Evolutionary conservation across 2,113 vertebrate genomes (phyloP).

Genomic region (Pseudois nayaur): DNA sequence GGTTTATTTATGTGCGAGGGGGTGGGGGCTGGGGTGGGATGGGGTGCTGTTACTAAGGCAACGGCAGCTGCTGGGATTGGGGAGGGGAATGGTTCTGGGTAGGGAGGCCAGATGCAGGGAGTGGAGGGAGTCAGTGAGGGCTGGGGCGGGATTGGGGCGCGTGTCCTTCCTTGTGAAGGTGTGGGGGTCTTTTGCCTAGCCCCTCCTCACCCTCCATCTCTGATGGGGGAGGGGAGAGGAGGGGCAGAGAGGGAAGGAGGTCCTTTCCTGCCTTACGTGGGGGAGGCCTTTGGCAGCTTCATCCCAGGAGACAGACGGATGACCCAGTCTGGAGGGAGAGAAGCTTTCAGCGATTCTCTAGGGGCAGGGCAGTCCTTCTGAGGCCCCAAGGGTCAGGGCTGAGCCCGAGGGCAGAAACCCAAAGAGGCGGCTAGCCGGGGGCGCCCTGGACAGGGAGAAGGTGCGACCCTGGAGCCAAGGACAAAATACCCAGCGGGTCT

Average conservation of each 20-base stretch:
- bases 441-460: no score
- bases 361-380: not conserved
- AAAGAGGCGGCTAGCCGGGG: not conserved
- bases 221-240: not conserved
- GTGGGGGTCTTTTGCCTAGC: not conserved
- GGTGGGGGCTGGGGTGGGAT: not conserved
- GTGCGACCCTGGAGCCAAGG: not conserved
- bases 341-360: not conserved
- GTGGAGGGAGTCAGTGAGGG: not conserved
- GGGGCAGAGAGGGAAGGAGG: fast-evolving
- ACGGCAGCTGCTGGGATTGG: slow-evolving; percentile 51
- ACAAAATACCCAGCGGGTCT: not conserved
- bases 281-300: not conserved
- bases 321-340: not conserved
- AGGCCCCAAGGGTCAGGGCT: not conserved
- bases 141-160: no score
- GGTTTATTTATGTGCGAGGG: slow-evolving; percentile 57
- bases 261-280: no score
- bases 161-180: not conserved
- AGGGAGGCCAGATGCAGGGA: not conserved
- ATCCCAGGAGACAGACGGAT: not conserved
- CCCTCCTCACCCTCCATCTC: not conserved
- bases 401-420: not conserved
- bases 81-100: not conserved
- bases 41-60: slow-evolving; percentile 46